A percentile compares a stretch with the other conserved stretches of the same genome.
Conservation (phyloP, 2,113 vertebrate genomes). For the Pavo muticus region DNA sequence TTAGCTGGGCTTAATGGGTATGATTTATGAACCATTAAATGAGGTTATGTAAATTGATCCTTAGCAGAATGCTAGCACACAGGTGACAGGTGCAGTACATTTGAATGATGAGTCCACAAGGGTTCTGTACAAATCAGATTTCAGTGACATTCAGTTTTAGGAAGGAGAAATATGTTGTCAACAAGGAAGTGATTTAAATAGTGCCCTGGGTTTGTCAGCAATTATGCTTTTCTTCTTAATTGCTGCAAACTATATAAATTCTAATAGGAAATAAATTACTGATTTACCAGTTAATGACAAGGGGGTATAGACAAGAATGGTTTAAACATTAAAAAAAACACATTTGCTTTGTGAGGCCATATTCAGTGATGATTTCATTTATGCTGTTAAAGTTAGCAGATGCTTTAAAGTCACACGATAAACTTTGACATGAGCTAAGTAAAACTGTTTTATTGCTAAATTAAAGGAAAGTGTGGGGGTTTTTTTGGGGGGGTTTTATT, state of each 20-base stretch:
- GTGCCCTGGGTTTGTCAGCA: slow-evolving; percentile 87
- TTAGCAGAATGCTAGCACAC: slow-evolving; percentile 97
- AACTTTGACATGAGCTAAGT: slow-evolving; percentile 76
- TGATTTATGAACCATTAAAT: slow-evolving; percentile 99
- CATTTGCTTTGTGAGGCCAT: slow-evolving; percentile 74
- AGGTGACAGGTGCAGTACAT: slow-evolving; percentile 99
- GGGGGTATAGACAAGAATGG: slow-evolving; percentile 80
- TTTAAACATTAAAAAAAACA: slow-evolving; percentile 74
- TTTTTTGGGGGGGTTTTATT: not conserved
- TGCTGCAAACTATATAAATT: slow-evolving; percentile 88
- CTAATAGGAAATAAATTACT: slow-evolving; percentile 90
- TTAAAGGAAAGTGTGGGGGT: not conserved
- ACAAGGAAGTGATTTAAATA: slow-evolving; percentile 91
- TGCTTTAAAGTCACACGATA: slow-evolving; percentile 73
- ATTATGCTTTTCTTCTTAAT: slow-evolving; percentile 89
- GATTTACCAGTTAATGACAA: slow-evolving; percentile 88
- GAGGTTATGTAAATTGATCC: slow-evolving; percentile 99
- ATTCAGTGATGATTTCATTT: slow-evolving; percentile 77
- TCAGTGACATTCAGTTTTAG: slow-evolving; percentile 90
- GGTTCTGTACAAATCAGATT: slow-evolving; percentile 88
- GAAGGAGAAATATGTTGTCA: slow-evolving; percentile 88
- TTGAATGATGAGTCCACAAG: slow-evolving; percentile 88
- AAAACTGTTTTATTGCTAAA: slow-evolving; percentile 48
- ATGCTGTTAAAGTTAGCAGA: slow-evolving; percentile 78
- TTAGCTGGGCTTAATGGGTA: slow-evolving; percentile 99